Conservation (phyloP, 2,888 invertebrate genomes). For the Rhagophthalmus giganteus region DNA sequence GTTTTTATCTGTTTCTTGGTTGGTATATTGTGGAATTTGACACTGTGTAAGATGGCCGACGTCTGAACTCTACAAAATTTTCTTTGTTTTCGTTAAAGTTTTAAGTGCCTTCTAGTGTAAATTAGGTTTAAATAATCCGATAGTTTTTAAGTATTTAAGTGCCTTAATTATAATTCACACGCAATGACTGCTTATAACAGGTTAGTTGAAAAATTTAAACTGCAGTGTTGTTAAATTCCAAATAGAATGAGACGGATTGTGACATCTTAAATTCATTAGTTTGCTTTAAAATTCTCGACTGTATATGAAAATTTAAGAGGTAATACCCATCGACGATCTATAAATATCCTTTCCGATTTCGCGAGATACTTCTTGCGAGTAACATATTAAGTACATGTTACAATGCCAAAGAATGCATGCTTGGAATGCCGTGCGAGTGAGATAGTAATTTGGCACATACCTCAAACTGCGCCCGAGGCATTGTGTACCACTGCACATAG, state of each 20-base stretch:
- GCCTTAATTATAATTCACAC: conserved; percentile 16
- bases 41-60: conserved; percentile 56
- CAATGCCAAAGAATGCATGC: conserved; percentile 48
- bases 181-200: conserved; percentile 11
- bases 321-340: conserved; percentile 40
- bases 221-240: conserved; percentile 50
- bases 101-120: conserved; percentile 47
- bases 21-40: conserved; percentile 56
- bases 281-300: conserved; percentile 45
- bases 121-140: conserved; percentile 28
- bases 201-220: conserved; percentile 36
- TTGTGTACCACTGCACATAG: conserved; percentile 41
- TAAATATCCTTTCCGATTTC: conserved; percentile 25
- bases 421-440: conserved; percentile 50
- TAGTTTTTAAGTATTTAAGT: conserved; percentile 14
- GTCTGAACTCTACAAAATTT: conserved; percentile 54
- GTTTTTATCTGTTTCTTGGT: conserved; percentile 31
- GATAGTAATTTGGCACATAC: conserved; percentile 54
- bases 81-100: conserved; percentile 57
- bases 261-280: conserved; percentile 52
- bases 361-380: conserved; percentile 21
- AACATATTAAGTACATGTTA: conserved; percentile 34
- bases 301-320: conserved; percentile 47
- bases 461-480: conserved; percentile 43
- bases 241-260: conserved; percentile 52